phyloP scores from a whole-genome alignment of 2,113 vertebrate species.

The Phaethornis superciliosus region DNA sequence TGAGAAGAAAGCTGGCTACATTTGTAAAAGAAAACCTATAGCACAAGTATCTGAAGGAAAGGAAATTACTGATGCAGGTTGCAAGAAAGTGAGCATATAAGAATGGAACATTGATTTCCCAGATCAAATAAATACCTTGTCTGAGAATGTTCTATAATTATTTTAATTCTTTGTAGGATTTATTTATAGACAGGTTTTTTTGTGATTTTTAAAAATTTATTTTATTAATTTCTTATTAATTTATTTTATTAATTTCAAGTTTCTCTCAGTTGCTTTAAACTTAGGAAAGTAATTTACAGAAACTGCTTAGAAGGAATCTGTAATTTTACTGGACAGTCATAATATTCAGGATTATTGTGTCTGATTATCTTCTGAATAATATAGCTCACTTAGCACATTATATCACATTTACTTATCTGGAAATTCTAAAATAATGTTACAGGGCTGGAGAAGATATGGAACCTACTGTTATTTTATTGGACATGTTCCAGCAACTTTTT shows the following conservation, averaged over 20 bases:
- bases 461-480: constrained; percentile 86
- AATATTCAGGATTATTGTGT: fast-evolving
- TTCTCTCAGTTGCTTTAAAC: neutral
- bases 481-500: constrained; percentile 77
- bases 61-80: neutral
- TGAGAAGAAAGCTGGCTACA: constrained; percentile 32
- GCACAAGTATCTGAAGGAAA: neutral
- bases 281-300: neutral
- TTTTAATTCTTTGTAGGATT: neutral
- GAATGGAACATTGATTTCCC: fast-evolving
- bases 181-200: neutral
- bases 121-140: neutral
- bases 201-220: too few relatives aligned
- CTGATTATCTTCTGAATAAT: neutral
- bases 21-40: constrained; percentile 42
- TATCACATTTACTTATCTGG: neutral
- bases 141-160: neutral
- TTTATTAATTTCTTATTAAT: neutral
- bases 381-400: neutral
- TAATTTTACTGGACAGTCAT: neutral
- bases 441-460: constrained; percentile 85
- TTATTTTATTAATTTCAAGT: neutral
- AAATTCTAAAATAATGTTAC: neutral
- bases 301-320: neutral
- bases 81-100: constrained; percentile 17